Conservation (phyloP, 2,797 vertebrate species). For the Brachyalestes nurse region DNA sequence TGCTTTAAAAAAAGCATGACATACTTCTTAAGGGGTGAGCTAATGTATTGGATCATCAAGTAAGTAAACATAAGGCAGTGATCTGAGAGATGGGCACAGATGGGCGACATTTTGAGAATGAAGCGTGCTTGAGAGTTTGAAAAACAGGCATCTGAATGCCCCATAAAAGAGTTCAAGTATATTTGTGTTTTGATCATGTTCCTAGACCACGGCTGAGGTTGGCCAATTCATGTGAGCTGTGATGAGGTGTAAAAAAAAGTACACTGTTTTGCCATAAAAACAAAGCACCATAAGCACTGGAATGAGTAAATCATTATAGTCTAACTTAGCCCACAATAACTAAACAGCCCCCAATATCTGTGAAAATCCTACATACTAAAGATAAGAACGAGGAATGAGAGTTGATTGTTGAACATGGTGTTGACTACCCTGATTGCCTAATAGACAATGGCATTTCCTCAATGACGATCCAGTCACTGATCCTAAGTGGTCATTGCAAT, state of each 20-base stretch:
- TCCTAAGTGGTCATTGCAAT: neutral
- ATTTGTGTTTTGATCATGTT: neutral
- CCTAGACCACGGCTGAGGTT: neutral
- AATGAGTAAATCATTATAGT: neutral
- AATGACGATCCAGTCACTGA: constrained; percentile 40
- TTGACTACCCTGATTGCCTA: constrained; percentile 66
- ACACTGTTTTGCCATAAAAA: neutral
- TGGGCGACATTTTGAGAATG: too few species aligned
- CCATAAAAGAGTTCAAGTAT: neutral
- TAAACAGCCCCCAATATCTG: neutral
- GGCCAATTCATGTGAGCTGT: neutral
- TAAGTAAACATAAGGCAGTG: too few species aligned
- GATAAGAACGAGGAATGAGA: neutral
- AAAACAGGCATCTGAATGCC: neutral
- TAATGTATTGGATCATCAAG: too few species aligned
- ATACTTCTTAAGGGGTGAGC: too few species aligned
- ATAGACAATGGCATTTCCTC: constrained; percentile 67
- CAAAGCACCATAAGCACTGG: neutral
- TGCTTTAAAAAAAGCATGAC: too few species aligned
- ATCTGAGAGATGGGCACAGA: too few species aligned
- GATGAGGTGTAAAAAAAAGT: too few species aligned
- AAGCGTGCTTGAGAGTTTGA: too few species aligned
- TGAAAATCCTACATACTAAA: neutral
- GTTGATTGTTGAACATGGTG: constrained; percentile 67
- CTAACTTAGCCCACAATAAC: too few species aligned